A percentile compares a stretch with the other conserved stretches of the same genome.
These are phyloP conservation scores for Podocnemis expansa DNA, from an alignment of 2,113 vertebrate species.

Conservation along the genomic window DNA sequence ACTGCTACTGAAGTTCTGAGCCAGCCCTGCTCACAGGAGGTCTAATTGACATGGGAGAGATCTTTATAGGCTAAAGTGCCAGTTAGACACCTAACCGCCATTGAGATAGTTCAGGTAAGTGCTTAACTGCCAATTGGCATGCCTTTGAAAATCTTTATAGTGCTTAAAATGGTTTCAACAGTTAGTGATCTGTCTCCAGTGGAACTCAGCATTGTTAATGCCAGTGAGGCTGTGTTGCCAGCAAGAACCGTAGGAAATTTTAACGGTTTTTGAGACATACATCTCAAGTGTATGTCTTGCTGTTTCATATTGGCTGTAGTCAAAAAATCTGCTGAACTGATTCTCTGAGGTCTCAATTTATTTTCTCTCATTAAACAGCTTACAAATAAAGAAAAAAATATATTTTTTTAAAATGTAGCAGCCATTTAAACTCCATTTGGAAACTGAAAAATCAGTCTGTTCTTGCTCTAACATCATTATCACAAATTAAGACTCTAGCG, in stretches of 20 bases:
- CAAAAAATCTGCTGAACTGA: not conserved
- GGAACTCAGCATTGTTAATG: fast-evolving
- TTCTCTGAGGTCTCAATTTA: not conserved
- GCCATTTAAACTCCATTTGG: not conserved
- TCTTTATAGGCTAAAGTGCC: not conserved
- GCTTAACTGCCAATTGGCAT: not conserved
- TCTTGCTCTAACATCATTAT: not conserved
- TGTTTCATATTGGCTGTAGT: not conserved
- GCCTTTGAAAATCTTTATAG: not conserved
- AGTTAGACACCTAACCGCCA: not conserved
- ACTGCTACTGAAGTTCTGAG: not conserved
- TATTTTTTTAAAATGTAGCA: no score
- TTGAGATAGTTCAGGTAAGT: not conserved
- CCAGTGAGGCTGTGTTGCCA: fast-evolving
- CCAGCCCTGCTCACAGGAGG: not conserved
- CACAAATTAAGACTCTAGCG: fast-evolving
- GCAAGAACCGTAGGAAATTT: fast-evolving
- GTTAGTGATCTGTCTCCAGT: not conserved
- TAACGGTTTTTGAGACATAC: no score
- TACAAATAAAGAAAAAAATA: not conserved
- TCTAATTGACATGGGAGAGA: not conserved
- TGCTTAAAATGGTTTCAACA: not conserved
- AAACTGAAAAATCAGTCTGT: fast-evolving
- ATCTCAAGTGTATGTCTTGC: not conserved
- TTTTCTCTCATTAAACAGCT: not conserved